Evolutionary conservation across 2,113 vertebrate genomes (phyloP).

Genomic region (Scatophagus argus): DNA sequence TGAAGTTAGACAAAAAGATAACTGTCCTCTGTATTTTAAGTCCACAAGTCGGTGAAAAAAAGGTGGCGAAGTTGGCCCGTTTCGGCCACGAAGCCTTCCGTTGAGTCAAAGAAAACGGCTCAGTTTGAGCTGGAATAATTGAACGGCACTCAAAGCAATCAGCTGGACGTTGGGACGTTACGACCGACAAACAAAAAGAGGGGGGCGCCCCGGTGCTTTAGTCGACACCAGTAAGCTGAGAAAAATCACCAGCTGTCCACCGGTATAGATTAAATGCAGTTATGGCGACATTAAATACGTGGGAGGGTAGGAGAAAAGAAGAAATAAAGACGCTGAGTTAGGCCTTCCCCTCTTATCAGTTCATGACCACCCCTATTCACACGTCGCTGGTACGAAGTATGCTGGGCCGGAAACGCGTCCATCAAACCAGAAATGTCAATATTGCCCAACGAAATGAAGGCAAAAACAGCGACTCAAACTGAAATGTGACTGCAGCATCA

Average conservation of each 20-base stretch:
- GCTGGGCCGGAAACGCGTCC: constrained; percentile 74
- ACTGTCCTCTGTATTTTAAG: background rate
- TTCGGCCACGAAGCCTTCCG: constrained; percentile 3
- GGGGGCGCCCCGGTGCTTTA: constrained; percentile 32
- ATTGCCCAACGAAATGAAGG: constrained; percentile 41
- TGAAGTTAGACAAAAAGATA: constrained; percentile 26
- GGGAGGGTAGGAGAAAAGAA: background rate
- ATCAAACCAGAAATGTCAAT: constrained; percentile 76
- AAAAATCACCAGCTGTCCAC: background rate
- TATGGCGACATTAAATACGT: background rate
- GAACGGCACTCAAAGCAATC: constrained; percentile 87
- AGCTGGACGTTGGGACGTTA: constrained; percentile 87
- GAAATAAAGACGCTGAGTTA: constrained; percentile 15
- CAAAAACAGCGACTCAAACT: background rate
- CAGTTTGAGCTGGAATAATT: constrained; percentile 57
- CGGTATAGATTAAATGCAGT: background rate
- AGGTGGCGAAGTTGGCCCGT: background rate
- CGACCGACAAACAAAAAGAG: constrained; percentile 69
- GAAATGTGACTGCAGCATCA: background rate
- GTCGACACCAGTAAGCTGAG: background rate
- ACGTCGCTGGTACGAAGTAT: constrained; percentile 52
- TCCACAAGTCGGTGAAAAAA: constrained; percentile 25
- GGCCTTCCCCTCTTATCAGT: constrained; percentile 41
- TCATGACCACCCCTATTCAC: constrained; percentile 63
- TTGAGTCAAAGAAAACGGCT: constrained; percentile 38